Percentiles rank a stretch among this genome's conserved stretches.
Evolutionary conservation across 2,888 invertebrate genomes (phyloP).

Genomic region (Mechanitis mazaeus): DNA sequence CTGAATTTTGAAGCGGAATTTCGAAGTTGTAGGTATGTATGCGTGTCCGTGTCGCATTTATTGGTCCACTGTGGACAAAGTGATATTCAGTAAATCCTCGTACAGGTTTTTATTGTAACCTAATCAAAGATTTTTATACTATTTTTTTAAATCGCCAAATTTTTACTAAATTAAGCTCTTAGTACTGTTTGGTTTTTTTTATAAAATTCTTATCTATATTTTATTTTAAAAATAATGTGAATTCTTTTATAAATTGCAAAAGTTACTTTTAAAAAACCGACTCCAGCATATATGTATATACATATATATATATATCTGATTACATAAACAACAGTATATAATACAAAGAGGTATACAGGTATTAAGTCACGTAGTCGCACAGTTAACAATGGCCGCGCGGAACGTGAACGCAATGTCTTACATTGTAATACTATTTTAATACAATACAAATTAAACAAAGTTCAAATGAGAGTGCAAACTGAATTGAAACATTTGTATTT

Average conservation of each 20-base stretch:
- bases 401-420: slow-evolving; percentile 33
- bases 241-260: too few relatives aligned
- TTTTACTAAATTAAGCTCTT: neutral
- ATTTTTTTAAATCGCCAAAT: slow-evolving; percentile 24
- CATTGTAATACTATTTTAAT: slow-evolving; percentile 1
- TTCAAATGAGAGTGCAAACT: neutral
- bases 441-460: neutral
- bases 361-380: slow-evolving; percentile 8
- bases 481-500: neutral
- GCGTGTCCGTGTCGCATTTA: slow-evolving; percentile 19
- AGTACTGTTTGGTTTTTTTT: too few relatives aligned
- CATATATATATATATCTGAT: neutral
- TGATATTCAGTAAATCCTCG: slow-evolving; percentile 21
- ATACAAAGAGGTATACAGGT: neutral
- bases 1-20: slow-evolving; percentile 67
- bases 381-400: slow-evolving; percentile 36
- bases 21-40: slow-evolving; percentile 23
- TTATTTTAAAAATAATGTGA: too few relatives aligned
- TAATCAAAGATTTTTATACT: neutral
- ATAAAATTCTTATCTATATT: too few relatives aligned
- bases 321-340: slow-evolving; percentile 1
- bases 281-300: neutral
- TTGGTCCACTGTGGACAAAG: slow-evolving; percentile 20
- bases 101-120: slow-evolving; percentile 12
- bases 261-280: too few relatives aligned